Percentiles rank a stretch among this genome's conserved stretches.
Conservation (phyloP, 2,797 vertebrate genomes). For the Catharus ustulatus region DNA sequence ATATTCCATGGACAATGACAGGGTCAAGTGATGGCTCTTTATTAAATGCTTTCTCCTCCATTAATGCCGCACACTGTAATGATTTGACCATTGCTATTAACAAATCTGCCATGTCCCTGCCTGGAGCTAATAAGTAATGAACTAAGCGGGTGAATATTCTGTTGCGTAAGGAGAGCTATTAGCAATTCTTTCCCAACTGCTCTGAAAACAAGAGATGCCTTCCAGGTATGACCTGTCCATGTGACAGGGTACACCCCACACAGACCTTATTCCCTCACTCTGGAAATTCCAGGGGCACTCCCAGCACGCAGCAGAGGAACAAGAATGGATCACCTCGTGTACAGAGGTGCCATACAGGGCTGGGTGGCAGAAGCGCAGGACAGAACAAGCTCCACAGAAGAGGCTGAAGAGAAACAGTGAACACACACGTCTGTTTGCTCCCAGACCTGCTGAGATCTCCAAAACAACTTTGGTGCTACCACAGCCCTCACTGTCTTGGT, state of each 20-base stretch:
- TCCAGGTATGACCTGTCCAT: constrained; percentile 61
- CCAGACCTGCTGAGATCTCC: neutral
- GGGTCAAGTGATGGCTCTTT: constrained; percentile 36
- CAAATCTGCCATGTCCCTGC: constrained; percentile 68
- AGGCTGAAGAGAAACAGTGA: neutral
- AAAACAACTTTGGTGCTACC: neutral
- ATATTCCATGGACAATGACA: constrained; percentile 14
- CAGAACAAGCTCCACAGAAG: neutral
- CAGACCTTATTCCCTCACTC: neutral
- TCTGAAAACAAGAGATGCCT: constrained; percentile 68
- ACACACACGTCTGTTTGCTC: neutral
- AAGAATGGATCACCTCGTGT: neutral
- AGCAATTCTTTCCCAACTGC: constrained; percentile 65
- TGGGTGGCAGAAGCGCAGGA: neutral
- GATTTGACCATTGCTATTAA: constrained; percentile 67
- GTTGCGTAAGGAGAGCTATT: constrained; percentile 69
- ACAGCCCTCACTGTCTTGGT: neutral
- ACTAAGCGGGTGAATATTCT: constrained; percentile 67
- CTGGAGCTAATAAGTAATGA: constrained; percentile 75
- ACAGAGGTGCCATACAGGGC: neutral
- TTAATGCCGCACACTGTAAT: constrained; percentile 63
- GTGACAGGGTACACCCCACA: constrained; percentile 11
- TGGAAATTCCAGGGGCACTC: constrained; percentile 22
- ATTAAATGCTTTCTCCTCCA: constrained; percentile 71
- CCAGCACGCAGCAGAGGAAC: neutral